Evolutionary conservation across 1,140 invertebrate genomes (phyloP).

Genomic region (Dendroctonus ponderosae): DNA sequence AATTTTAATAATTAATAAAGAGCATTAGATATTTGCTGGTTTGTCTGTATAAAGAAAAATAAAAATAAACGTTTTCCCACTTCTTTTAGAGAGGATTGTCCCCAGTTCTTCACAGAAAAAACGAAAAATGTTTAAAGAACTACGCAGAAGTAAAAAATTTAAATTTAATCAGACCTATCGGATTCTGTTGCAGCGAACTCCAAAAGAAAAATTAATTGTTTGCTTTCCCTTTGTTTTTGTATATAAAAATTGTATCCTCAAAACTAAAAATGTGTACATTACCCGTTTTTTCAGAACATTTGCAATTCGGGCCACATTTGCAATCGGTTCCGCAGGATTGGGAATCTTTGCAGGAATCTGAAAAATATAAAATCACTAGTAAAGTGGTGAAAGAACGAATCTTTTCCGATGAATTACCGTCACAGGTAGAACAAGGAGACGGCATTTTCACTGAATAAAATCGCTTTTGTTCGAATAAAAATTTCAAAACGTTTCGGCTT

Average conservation of each 20-base stretch:
- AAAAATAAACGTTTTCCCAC: not conserved
- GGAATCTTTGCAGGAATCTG: constrained; percentile 41
- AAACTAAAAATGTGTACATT: too few species aligned
- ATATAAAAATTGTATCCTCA: too few species aligned
- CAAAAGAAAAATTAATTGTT: too few species aligned
- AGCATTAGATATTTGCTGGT: not conserved
- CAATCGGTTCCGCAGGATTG: constrained; percentile 43
- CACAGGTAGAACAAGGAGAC: not conserved
- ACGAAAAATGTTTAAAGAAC: not conserved
- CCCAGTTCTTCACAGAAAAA: not conserved
- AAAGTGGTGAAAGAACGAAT: not conserved
- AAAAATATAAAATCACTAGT: constrained; percentile 12
- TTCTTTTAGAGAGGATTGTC: not conserved
- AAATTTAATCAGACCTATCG: not conserved
- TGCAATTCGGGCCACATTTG: constrained; percentile 47
- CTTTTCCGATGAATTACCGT: not conserved
- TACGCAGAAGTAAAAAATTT: not conserved
- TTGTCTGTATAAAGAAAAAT: not conserved
- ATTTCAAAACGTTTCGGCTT: not conserved
- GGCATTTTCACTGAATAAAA: not conserved
- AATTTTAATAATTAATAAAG: not conserved
- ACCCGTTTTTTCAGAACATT: constrained; percentile 34
- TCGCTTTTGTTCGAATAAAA: not conserved
- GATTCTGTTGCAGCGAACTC: too few species aligned
- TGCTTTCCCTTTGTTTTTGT: too few species aligned